A percentile compares a stretch with the other conserved stretches of the same genome.
phyloP scores from a whole-genome alignment of 2,888 invertebrate genomes.

The Melipona bicolor region DNA sequence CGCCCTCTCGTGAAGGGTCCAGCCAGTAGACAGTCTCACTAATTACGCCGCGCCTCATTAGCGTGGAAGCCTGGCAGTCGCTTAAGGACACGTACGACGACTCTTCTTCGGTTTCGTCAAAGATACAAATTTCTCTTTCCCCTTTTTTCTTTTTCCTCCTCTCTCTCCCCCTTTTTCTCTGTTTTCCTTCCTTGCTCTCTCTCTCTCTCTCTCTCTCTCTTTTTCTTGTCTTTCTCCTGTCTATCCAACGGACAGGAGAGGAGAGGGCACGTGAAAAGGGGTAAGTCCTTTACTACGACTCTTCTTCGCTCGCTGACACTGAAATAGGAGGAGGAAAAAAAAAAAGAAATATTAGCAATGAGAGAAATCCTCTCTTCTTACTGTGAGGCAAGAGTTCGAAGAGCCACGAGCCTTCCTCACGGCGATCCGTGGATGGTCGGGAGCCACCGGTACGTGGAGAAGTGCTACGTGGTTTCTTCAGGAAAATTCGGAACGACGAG shows the following conservation, averaged over 20 bases:
- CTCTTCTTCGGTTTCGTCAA: constrained; percentile 78
- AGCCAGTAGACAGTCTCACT: constrained; percentile 83
- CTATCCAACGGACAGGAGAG: not conserved
- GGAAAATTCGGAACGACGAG: not conserved
- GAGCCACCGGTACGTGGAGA: not conserved
- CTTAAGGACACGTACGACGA: constrained; percentile 78
- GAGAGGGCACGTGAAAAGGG: constrained; percentile 26
- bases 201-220: not conserved
- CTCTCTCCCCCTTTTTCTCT: not conserved
- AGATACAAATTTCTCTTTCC: constrained; percentile 74
- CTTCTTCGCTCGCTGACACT: constrained; percentile 46
- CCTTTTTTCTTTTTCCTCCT: not conserved
- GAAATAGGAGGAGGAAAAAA: constrained; percentile 31
- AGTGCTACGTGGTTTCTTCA: constrained; percentile 3
- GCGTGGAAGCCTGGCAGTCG: constrained; percentile 78
- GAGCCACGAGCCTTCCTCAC: not conserved
- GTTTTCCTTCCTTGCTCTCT: constrained; percentile 39
- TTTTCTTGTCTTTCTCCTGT: not conserved
- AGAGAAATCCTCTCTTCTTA: constrained; percentile 58
- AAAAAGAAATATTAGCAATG: constrained; percentile 63
- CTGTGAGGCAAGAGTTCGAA: constrained; percentile 29
- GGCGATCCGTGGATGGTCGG: not conserved
- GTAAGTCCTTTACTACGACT: constrained; percentile 58
- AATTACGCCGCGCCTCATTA: constrained; percentile 84
- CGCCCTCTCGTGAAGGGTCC: constrained; percentile 69